Evolutionary conservation across 2,888 invertebrate genomes (phyloP).

Genomic region (Drosophila kanekoi): DNA sequence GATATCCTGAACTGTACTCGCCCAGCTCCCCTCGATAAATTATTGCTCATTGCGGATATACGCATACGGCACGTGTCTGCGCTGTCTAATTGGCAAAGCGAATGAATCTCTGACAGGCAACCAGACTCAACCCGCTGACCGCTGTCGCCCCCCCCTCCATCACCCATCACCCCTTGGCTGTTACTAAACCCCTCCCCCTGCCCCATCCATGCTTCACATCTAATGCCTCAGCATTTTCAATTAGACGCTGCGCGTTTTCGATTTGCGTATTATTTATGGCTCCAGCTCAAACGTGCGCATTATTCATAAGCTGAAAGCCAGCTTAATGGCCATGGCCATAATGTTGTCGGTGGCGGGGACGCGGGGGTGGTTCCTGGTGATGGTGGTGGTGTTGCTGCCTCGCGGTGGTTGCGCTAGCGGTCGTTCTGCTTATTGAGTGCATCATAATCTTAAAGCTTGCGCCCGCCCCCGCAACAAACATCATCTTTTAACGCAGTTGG

Average conservation of each 20-base stretch:
- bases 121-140: slow-evolving; percentile 52
- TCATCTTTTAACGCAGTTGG: slow-evolving; percentile 1
- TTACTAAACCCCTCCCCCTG: background rate
- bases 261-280: slow-evolving; percentile 79
- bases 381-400: background rate
- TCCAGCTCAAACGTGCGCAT: slow-evolving; percentile 75
- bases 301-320: slow-evolving; percentile 74
- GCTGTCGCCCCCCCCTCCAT: slow-evolving; percentile 2
- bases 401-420: slow-evolving; percentile 22
- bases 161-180: background rate
- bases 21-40: slow-evolving; percentile 53
- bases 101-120: slow-evolving; percentile 58
- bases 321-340: slow-evolving; percentile 64
- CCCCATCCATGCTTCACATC: slow-evolving; percentile 1
- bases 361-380: background rate
- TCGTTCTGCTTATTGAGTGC: slow-evolving; percentile 52
- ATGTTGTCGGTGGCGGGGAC: slow-evolving; percentile 7
- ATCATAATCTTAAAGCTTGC: slow-evolving; percentile 41
- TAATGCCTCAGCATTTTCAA: slow-evolving; percentile 68
- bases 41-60: slow-evolving; percentile 70
- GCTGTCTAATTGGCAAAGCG: slow-evolving; percentile 75
- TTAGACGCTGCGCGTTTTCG: slow-evolving; percentile 77
- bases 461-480: too few relatives aligned
- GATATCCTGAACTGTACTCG: slow-evolving; percentile 65
- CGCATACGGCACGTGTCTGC: slow-evolving; percentile 77